Percentiles rank a stretch among this genome's conserved stretches.
Conservation (phyloP, 2,888 invertebrate species). For the Galerucella pusilla region DNA sequence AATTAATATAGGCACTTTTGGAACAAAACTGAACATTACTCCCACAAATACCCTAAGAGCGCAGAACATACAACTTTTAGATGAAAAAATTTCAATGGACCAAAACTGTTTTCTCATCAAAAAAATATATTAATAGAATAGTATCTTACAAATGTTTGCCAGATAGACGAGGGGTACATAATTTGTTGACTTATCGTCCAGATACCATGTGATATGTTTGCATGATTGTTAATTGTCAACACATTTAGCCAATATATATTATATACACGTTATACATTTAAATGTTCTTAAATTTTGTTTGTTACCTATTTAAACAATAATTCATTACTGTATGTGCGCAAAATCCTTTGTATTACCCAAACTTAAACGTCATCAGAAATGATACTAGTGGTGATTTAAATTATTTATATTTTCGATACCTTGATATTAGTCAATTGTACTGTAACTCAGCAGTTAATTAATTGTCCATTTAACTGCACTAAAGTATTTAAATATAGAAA, state of each 20-base stretch:
- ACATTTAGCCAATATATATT: slow-evolving; percentile 42
- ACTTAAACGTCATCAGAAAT: background rate
- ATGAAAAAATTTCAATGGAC: no score
- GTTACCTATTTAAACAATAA: slow-evolving; percentile 26
- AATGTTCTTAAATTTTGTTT: slow-evolving; percentile 51
- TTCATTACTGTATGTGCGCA: slow-evolving; percentile 21
- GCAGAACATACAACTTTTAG: no score
- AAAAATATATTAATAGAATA: background rate
- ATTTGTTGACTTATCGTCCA: slow-evolving; percentile 51
- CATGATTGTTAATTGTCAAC: slow-evolving; percentile 53
- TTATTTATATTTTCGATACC: background rate
- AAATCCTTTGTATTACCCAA: slow-evolving; percentile 18
- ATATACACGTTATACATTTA: slow-evolving; percentile 50
- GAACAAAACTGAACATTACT: no score
- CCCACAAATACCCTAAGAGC: no score
- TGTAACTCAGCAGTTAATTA: background rate
- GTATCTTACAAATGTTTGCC: slow-evolving; percentile 4
- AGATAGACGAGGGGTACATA: slow-evolving; percentile 24
- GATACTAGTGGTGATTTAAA: background rate
- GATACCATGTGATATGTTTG: slow-evolving; percentile 57
- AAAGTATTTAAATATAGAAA: no score
- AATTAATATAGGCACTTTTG: no score
- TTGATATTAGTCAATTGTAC: background rate
- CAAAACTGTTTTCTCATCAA: background rate
- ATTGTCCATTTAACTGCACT: no score